Base-by-base conservation (phyloP, 2,888 invertebrate genomes). In the Hydraecia micacea region DNA sequence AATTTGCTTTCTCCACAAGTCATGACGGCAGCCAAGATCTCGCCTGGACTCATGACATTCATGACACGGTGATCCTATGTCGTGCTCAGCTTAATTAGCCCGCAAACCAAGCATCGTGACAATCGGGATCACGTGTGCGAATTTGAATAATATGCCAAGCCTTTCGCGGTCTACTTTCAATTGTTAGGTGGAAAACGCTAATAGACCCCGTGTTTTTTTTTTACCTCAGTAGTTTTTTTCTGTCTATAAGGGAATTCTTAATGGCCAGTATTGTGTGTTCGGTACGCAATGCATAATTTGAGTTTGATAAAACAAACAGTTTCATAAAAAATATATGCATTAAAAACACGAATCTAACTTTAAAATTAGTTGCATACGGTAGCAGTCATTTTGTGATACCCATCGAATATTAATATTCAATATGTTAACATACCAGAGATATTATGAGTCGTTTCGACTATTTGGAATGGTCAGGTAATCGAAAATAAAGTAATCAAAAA, bases 1-100 rank as follows among this genome's bases (percentile, higher is more conserved):
- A 93, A 95, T 95, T 95, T 94, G 93, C 93, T 94, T 92, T 92
- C 93, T 90, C 89, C 86, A 74, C 73, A 75, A 91, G 90, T 89
- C 91, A 90, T 88, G 92, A 92, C 90, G 91, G 85, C 71, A 85
- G 68, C 91, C 92, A 92, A 92, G 93, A 93, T 90, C 90, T 91
- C 84, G 85, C 80, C 65, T 79, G 88, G 88, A 80, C 85, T 88
- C 89, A 86, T 88, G 89, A 80, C 90, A 87, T 81, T 87, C 89
- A 88, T 89, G 91, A 89, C 91, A 91, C 85, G 89, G 91, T 89
- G 90, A 92, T 89, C 90, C 90, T 91, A 93, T 94, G 88, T 88
- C 95, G 95, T 95, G 95, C 92, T 90, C 90, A 86, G 90, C 92
- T 94, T 96, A 95, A 95, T 96, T 95, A 95, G 93, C 91, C 90